Base-by-base conservation (phyloP, 1,140 invertebrate species). In the Dolichoris vasculosae region DNA sequence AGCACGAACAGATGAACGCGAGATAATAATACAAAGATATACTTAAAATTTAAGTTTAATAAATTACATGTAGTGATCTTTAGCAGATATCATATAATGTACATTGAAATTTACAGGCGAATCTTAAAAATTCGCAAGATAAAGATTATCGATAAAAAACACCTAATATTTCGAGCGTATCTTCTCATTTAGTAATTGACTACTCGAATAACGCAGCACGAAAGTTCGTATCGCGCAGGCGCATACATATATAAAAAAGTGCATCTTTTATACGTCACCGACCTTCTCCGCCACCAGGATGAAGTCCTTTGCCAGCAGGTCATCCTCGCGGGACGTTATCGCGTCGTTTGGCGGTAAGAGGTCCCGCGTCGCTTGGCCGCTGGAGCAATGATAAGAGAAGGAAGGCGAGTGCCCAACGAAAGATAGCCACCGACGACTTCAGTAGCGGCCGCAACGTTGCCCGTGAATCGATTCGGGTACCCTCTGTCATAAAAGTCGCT, bases 241-340 rank as follows among this genome's bases (percentile, higher is more conserved):
- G 1, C 6, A 17, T 2, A 13, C 48, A 13, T 51, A 17, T 51
- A 51, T 17, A 17, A 15, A 51, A 26, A 59, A 59, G 9, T 59
- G 55, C 23, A 59, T 59, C 55, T 13, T 59, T 59, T 26, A 26
- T 59, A 59, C 3, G n/a, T 23, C 38, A 73, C 82, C 2, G 13
- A 84, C 82, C 82, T 84, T 32, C 46, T n/a, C 38, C 40, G 48
- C 78, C 78, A 67, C n/a, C 38, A 67, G 38, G 79, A 64, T 51
- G 51, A 79, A 69, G 40, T 64, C 32, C 26, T 81, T 55, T n/a
- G n/a, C 59, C 75, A 84, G 40, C 83, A 84, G 83, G 83, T 69
- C 83, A 84, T 84, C 32, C 48, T 82, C 15, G 73, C 46, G 84
- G n/a, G 48, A 38, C 43, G 64, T 81, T 85, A 85, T 80, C 77